These are phyloP conservation scores for Alexandromys fortis DNA, from an alignment of 2,113 vertebrate species.

Conservation along the genomic window DNA sequence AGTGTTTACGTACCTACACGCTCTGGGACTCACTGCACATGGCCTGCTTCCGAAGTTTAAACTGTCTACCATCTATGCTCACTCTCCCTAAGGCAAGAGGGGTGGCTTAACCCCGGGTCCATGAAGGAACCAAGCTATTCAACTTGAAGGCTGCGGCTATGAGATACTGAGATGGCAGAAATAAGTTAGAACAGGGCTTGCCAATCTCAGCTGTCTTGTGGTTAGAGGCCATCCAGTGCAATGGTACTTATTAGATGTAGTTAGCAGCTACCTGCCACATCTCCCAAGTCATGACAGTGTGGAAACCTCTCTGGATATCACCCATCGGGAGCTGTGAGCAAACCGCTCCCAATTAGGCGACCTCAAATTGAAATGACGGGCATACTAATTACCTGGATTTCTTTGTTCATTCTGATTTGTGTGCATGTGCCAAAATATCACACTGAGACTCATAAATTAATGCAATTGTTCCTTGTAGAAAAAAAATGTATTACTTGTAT, in stretches of 20 bases:
- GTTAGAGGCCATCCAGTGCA: neutral
- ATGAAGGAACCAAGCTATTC: neutral
- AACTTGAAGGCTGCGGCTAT: neutral
- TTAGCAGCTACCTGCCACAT: neutral
- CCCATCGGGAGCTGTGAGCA: rapidly evolving
- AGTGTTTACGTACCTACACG: neutral
- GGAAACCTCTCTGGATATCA: neutral
- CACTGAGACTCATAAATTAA: neutral
- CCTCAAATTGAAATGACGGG: neutral
- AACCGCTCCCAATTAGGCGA: neutral
- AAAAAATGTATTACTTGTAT: too few species aligned
- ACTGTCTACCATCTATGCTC: neutral
- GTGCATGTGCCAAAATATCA: neutral
- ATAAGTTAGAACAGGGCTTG: neutral
- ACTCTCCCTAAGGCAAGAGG: neutral
- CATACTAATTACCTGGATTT: neutral
- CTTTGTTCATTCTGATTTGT: neutral
- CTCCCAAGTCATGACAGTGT: neutral
- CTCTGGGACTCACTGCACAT: neutral
- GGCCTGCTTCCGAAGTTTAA: neutral
- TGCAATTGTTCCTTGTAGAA: neutral
- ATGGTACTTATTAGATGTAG: too few species aligned
- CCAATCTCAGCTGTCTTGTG: neutral
- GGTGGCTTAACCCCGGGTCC: neutral
- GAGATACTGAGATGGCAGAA: neutral